Base-by-base conservation (phyloP, 2,113 vertebrate genomes). In the Sceloporus tristichus region DNA sequence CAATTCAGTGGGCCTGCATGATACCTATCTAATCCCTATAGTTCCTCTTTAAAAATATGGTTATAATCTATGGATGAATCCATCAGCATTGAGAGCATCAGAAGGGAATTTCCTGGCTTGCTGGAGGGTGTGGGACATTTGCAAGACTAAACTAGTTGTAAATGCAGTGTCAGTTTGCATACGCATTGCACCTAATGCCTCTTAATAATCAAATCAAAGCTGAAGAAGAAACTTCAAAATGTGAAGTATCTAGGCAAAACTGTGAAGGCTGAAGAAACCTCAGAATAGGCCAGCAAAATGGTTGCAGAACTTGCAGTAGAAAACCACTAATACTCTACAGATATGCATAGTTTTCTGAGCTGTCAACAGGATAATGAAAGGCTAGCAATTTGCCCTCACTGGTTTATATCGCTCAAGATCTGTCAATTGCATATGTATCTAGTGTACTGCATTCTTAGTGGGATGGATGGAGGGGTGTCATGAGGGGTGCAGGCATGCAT, bases 101-200 rank as follows among this genome's bases (percentile, higher is more conserved):
- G 65, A 11, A 65, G 75, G 74, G 84, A 85, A 23, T 21, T 77
- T 84, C 48, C 53, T 71, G 53, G 40, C 48, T 78, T 56, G 77
- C 25, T 56, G 14, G 48, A 59, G 59, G 56, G 79, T 54, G 29
- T 23, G 38, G 11, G 53, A 25, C 10, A 16, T n/a, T 56, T 73
- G 42, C 40, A 34, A 38, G 21, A 25, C 16, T 11, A 84, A 84
- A 18, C 48, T 59, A 79, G 29, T 74, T 29, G 27, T 54, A 14
- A 29, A 65, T 81, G 23, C 54, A 40, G 21, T 40, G 40, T 21
- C 16, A 62, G 27, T 34, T 48, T 53, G 18, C 56, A 19, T 16
- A 54, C 11, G 29, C n/a, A n/a, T 42, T 38, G 48, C 14, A 14
- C 5, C 27, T 40, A 19, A 21, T 71, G 53, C 21, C 40, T 38